Evolutionary conservation across 2,888 invertebrate genomes (phyloP), one percentile per base, ranked within the genome.

Genomic region (Teleiodes luculella): DNA sequence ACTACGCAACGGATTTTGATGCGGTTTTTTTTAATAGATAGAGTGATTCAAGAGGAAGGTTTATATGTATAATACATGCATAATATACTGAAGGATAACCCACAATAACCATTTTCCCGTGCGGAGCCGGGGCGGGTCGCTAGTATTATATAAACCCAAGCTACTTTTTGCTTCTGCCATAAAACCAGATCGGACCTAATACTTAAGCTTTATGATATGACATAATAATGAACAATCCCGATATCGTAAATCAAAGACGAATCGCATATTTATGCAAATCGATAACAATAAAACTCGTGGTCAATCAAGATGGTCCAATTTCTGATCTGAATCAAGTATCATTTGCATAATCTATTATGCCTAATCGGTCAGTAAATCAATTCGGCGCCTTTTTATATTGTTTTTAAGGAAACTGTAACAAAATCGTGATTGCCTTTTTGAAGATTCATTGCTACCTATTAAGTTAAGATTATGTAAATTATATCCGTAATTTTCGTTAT

Each of bases 261-360:
- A 43, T 43, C n/a, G 43, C 24, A 3, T 11, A 10, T 31, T 30
- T 31, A 46, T 31, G 30, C 14, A 31, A 31, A 33, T 30, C 11
- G 11, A 18, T 39, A 2, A 31, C 46, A 46, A 46, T 46, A 46
- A 14, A 46, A 10, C 11, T 39, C n/a, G 18, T 43, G n/a, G 7
- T 11, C 20, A 24, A 43, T 43, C 43, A 43, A 43, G 43, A 43
- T 43, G 43, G 24, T 43, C 43, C 11, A 18, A 43, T 43, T 43
- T 43, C 24, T 28, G 43, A 20, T 20, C 43, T 43, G 24, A 28
- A 43, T 41, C 24, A 20, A 20, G 18, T 2, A 20, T 24, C 24
- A 37, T 43, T 43, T 43, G 24, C 43, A 43, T 43, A 43, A 43
- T 24, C 43, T 24, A 11, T 43, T 24, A 43, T 24, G n/a, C 20